Evolutionary conservation across 2,113 vertebrate species (phyloP), one percentile per base, ranked within the genome.

Genomic region (Chlorocebus sabaeus): DNA sequence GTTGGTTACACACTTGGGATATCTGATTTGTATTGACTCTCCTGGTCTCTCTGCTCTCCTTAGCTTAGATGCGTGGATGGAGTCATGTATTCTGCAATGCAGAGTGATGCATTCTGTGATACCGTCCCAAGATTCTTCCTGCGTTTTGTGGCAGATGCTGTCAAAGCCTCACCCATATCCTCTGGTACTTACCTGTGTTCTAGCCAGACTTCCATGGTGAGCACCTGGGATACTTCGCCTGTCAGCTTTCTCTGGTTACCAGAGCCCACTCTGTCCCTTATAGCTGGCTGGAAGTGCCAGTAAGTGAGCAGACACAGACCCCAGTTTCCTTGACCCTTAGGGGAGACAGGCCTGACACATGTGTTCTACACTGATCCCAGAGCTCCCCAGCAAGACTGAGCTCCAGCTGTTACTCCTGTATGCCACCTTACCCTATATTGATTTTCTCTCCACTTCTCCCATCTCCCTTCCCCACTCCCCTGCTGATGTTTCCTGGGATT

Each of bases 401-500:
- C 50, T 17, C 5, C 1, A 0, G 0, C 11, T 35, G 25, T 8
- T 43, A 35, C 4, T 38, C 30, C 45, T 76, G 5, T 38, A 11
- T 1, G 5, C 70, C 12, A 70, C 23, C 5, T 81, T 32, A 82
- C 8, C 13, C 17, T 70, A 32, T 68, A 20, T 9, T 83, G 30
- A 22, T 38, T 59, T 67, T 40, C 43, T 57, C 87, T 27, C 22
- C 38, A 55, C 43, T 76, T 76, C 17, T 55, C 30, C 7, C 3
- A 2, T 17, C 22, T 92, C 67, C 18, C 73, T 52, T 79, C 5
- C 9, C 38, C n/a, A 35, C 8, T 40, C 12, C 13, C 6, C 55
- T 88, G 55, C 5, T 23, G 40, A 32, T 30, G 35, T 89, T 83
- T 76, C 30, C 40, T 76, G 32, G 1, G 52, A 10, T 83, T 23